A percentile compares a stretch with the other conserved stretches of the same genome.
These are phyloP conservation scores for Mythimna albipuncta DNA, from an alignment of 2,888 invertebrate genomes.

Conservation along the genomic window DNA sequence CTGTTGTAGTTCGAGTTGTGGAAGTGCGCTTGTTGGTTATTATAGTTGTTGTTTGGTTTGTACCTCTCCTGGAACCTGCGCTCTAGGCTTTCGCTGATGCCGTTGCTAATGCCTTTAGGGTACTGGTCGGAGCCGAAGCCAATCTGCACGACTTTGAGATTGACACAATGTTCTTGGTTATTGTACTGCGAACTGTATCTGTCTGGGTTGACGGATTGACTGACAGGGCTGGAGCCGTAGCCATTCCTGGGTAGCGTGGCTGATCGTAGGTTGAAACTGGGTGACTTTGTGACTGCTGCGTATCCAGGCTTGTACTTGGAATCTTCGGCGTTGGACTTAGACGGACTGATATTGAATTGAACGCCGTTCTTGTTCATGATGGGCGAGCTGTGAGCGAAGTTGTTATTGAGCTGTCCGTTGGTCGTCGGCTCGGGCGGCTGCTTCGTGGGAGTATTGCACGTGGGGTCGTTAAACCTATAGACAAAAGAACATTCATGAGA, in stretches of 20 bases:
- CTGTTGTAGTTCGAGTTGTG: slow-evolving; percentile 85
- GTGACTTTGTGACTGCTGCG: slow-evolving; percentile 84
- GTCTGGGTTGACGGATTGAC: slow-evolving; percentile 86
- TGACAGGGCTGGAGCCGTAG: slow-evolving; percentile 84
- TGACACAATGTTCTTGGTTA: slow-evolving; percentile 89
- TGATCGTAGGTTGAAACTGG: slow-evolving; percentile 90
- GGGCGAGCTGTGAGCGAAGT: slow-evolving; percentile 88
- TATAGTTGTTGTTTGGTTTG: slow-evolving; percentile 85
- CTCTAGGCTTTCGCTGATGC: slow-evolving; percentile 85
- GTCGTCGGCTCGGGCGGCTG: slow-evolving; percentile 72
- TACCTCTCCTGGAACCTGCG: slow-evolving; percentile 89
- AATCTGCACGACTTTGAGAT: slow-evolving; percentile 91
- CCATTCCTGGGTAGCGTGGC: slow-evolving; percentile 94
- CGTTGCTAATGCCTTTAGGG: slow-evolving; percentile 89
- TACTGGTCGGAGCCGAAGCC: slow-evolving; percentile 91
- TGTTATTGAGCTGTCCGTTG: slow-evolving; percentile 79
- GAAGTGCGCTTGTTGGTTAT: slow-evolving; percentile 80
- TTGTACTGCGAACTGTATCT: slow-evolving; percentile 89
- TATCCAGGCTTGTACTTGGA: slow-evolving; percentile 84
- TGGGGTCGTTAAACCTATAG: slow-evolving; percentile 92
- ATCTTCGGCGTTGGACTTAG: slow-evolving; percentile 86
- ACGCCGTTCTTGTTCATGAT: slow-evolving; percentile 90
- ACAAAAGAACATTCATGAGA: slow-evolving; percentile 7
- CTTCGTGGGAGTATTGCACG: slow-evolving; percentile 85
- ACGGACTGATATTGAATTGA: slow-evolving; percentile 89